Conservation (phyloP, 1,140 invertebrate genomes). For the Lordiphosa stackelbergi region DNA sequence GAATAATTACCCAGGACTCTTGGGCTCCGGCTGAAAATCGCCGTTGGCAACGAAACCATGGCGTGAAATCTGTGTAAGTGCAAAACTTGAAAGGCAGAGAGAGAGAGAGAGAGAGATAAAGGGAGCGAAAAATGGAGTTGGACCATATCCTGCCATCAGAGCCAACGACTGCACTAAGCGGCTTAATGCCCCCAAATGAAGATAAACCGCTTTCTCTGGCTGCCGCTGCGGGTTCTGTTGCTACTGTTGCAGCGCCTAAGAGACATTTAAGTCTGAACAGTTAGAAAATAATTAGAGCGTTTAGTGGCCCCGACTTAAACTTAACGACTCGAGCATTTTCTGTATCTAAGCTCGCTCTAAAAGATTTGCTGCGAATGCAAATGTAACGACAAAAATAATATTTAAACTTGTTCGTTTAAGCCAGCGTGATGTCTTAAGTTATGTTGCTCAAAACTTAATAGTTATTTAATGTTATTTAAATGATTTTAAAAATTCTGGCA, state of each 20-base stretch:
- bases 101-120: conserved; percentile 3
- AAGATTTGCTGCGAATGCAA: too few relatives aligned
- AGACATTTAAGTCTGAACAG: conserved; percentile 68
- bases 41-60: conserved; percentile 16
- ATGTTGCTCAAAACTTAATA: too few relatives aligned
- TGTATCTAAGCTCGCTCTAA: too few relatives aligned
- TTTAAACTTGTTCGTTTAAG: too few relatives aligned
- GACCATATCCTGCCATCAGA: background rate
- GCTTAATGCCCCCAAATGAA: conserved; percentile 69
- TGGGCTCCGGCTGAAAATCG: conserved; percentile 3
- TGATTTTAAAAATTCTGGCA: too few relatives aligned
- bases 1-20: conserved; percentile 58
- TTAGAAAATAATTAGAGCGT: conserved; percentile 74
- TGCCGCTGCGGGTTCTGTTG: background rate
- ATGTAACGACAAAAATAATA: too few relatives aligned
- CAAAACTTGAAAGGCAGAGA: conserved; percentile 13
- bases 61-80: conserved; percentile 50
- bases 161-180: conserved; percentile 61
- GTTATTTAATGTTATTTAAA: too few relatives aligned
- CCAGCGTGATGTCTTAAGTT: too few relatives aligned
- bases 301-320: conserved; percentile 38
- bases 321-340: conserved; percentile 1
- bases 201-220: conserved; percentile 56
- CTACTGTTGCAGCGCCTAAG: conserved; percentile 38
- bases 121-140: background rate